Evolutionary conservation across 2,797 vertebrate species (phyloP).

Genomic region (Aldrovandia affinis): DNA sequence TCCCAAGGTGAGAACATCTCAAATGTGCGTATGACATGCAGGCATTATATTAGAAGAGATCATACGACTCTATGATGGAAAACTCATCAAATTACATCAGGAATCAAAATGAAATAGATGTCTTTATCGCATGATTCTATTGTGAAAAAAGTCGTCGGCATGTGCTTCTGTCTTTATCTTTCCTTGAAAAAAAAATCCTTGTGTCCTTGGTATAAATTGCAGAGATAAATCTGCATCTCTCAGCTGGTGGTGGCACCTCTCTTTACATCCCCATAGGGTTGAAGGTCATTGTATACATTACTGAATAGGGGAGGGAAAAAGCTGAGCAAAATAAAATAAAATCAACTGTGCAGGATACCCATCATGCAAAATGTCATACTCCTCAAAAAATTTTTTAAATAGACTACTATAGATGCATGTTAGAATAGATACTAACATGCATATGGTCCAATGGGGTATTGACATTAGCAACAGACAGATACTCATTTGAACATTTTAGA

Average conservation of each 20-base stretch:
- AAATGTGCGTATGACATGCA: background rate
- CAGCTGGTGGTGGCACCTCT: conserved; percentile 49
- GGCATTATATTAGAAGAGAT: too few relatives aligned
- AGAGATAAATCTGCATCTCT: conserved; percentile 51
- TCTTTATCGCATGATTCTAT: too few relatives aligned
- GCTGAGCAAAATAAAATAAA: background rate
- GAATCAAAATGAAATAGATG: too few relatives aligned
- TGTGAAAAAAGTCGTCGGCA: too few relatives aligned
- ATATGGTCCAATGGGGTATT: too few relatives aligned
- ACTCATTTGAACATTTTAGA: conserved; percentile 2
- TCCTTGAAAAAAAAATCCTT: background rate
- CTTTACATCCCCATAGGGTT: conserved; percentile 52
- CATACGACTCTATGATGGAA: too few relatives aligned
- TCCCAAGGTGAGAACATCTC: background rate
- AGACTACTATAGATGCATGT: too few relatives aligned
- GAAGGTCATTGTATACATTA: conserved; percentile 54
- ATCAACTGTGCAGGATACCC: background rate
- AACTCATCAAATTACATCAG: too few relatives aligned
- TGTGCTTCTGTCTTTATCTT: too few relatives aligned
- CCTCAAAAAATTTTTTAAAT: background rate
- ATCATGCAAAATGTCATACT: background rate
- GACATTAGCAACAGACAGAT: too few relatives aligned
- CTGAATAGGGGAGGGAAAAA: background rate
- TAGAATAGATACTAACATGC: background rate
- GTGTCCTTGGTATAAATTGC: conserved; percentile 43